phyloP scores from a whole-genome alignment of 1,140 invertebrate species.

The Brachionus angularis region DNA sequence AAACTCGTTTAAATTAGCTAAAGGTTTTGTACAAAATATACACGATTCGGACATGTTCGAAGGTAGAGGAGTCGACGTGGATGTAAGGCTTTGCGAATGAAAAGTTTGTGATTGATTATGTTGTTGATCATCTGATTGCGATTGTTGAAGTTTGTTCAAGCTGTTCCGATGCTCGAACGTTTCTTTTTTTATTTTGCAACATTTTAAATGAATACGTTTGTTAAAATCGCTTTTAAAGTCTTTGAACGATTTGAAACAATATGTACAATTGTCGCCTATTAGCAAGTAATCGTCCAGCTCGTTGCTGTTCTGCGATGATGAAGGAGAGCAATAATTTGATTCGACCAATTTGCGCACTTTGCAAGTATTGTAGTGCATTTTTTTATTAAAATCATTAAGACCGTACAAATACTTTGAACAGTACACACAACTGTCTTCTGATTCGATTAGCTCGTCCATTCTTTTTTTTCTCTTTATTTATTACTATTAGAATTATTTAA shows the following conservation, averaged over 20 bases:
- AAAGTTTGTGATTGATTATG: no score
- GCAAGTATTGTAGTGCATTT: conserved; percentile 42
- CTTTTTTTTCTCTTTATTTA: neutral
- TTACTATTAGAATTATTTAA: no score
- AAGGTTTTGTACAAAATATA: conserved; percentile 21
- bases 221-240: conserved; percentile 40
- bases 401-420: conserved; percentile 28
- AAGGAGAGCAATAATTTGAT: neutral
- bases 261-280: neutral
- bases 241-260: conserved; percentile 33
- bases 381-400: conserved; percentile 37
- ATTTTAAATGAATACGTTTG: conserved; percentile 39
- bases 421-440: conserved; percentile 29
- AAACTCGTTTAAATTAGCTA: conserved; percentile 19
- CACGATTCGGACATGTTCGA: conserved; percentile 11
- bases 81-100: no score
- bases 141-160: neutral
- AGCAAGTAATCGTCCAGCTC: conserved; percentile 11
- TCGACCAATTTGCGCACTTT: conserved; percentile 38
- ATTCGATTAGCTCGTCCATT: conserved; percentile 17
- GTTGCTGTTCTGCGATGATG: neutral
- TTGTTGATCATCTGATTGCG: neutral
- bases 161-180: conserved; percentile 8
- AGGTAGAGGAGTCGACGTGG: neutral
- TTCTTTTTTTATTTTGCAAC: conserved; percentile 36